These are phyloP conservation scores for Anarhynchus alexandrinus DNA, from an alignment of 2,113 vertebrate genomes.

Conservation along the genomic window DNA sequence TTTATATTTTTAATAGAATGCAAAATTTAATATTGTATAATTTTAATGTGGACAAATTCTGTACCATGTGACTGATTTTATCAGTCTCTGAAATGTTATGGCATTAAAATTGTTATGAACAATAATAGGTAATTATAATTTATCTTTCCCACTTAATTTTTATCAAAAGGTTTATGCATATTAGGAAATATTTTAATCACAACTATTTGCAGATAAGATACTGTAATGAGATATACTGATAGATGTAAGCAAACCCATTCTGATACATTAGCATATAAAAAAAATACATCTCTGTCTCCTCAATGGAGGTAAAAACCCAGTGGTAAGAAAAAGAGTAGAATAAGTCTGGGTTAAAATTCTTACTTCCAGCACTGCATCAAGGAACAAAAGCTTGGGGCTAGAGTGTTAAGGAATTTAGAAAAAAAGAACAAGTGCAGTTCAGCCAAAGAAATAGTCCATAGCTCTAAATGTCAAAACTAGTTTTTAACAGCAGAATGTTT, in stretches of 20 bases:
- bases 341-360: not conserved
- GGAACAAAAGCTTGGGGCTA: not conserved
- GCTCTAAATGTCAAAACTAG: not conserved
- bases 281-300: not conserved
- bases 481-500: not conserved
- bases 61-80: not conserved
- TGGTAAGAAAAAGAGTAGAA: not conserved
- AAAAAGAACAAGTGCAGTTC: not conserved
- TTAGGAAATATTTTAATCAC: not conserved
- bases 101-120: not conserved
- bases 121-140: not conserved
- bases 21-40: not conserved
- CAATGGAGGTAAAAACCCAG: not conserved
- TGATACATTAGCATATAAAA: not conserved
- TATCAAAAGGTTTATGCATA: not conserved
- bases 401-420: not conserved
- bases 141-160: not conserved
- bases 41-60: not conserved
- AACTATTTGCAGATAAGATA: not conserved
- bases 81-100: not conserved
- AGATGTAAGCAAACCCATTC: not conserved
- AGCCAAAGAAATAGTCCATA: not conserved
- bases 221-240: not conserved
- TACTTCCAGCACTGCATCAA: not conserved
- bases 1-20: not conserved